Base-by-base conservation (phyloP, 53 echinoderm and acorn worm genomes). In the Luidia sarsii region DNA sequence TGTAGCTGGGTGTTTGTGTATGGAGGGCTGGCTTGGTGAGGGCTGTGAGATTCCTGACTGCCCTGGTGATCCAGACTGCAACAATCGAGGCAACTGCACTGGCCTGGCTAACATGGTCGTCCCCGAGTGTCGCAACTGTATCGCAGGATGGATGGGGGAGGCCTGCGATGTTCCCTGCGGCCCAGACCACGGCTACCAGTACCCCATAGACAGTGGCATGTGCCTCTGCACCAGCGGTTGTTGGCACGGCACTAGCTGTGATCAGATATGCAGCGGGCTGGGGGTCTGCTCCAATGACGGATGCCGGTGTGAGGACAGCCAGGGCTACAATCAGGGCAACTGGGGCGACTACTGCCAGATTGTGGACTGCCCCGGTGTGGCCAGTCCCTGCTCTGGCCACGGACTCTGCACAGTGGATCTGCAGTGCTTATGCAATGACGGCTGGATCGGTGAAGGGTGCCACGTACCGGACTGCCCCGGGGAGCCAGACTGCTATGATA, bases 1-100 rank as follows among this genome's bases (percentile, higher is more conserved):
- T 83, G 30, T 34, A 91, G 94, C 89, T 79, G 62, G 28, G 24
- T 94, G 94, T 39, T 46, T 81, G 14, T 94, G 94, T 73, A 65
- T 82, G 50, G 81, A 81, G 30, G 94, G 94, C 22, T 94, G 94
- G 94, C 14, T 38, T 19, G 94, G 94, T n/a, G 54, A 35, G 30
- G 91, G 94, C n/a, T 94, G 94, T 80, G 94, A 94, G 64, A 49
- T 68, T 33, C 85, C 89, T 25, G 87, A 91, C 80, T 94, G 94
- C 66, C 94, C 89, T 11, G 94, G 91, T 8, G 67, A 91, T 9
- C 94, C 94, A 68, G 90, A 94, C 70, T 94, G 94, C 48, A 91
- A 91, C 60, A 57, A 55, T 19, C 86, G 89, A 41, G 94, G 94
- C 15, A 82, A 68, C 34, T 94, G 94, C 33, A 77, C 61, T 15